Evolutionary conservation across 1,140 invertebrate species (phyloP).

Genomic region (Sarcophaga bullata): DNA sequence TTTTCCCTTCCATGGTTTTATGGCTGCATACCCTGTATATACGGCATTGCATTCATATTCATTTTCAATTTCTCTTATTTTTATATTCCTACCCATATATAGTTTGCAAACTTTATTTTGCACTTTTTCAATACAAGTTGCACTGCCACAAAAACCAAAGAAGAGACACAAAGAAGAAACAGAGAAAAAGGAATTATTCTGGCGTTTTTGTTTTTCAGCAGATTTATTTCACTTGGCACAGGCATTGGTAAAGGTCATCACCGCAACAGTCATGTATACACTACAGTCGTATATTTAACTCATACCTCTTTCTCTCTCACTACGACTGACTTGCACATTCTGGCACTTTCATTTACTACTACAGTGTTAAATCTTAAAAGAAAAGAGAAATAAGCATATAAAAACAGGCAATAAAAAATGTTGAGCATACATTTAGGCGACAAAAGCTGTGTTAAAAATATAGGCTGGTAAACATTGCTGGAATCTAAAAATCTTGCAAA

Average conservation of each 20-base stretch:
- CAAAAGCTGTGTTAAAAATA: slow-evolving; percentile 9
- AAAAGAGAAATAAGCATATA: not conserved
- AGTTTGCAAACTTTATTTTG: not conserved
- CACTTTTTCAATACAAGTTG: not conserved
- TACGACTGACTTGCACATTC: no score
- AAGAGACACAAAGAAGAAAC: not conserved
- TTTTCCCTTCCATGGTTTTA: no score
- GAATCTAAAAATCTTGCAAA: no score
- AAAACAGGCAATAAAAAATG: no score
- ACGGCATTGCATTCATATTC: no score
- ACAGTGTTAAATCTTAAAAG: no score
- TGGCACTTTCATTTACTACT: no score
- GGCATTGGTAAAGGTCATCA: not conserved
- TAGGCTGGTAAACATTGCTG: not conserved
- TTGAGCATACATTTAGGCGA: not conserved
- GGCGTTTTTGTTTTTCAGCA: not conserved
- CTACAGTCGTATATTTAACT: not conserved
- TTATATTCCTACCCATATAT: not conserved
- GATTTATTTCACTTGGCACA: slow-evolving; percentile 14
- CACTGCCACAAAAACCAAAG: not conserved
- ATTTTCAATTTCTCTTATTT: no score
- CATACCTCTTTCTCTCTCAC: no score
- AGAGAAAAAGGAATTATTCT: not conserved
- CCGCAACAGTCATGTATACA: slow-evolving; percentile 7
- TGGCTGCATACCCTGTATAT: no score